Percentiles rank a stretch among this genome's conserved stretches.
These are phyloP conservation scores for Phrynocephalus guinanensis DNA, from an alignment of 2,797 vertebrate species.

Conservation along the genomic window DNA sequence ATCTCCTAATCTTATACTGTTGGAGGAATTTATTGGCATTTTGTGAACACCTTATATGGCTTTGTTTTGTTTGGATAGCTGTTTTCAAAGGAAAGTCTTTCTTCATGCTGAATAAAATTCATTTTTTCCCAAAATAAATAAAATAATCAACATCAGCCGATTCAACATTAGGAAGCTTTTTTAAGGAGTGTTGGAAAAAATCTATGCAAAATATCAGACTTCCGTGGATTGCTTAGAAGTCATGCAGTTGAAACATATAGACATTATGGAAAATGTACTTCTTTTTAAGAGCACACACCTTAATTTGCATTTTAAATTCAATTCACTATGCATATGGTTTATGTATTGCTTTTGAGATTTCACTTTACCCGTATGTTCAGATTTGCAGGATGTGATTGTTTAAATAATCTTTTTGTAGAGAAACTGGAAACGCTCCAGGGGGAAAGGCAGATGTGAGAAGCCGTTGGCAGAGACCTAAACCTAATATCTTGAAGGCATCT, in stretches of 20 bases:
- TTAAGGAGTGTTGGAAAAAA: background rate
- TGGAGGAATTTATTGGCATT: background rate
- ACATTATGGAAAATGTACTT: background rate
- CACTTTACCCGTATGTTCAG: background rate
- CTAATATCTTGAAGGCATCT: constrained; percentile 53
- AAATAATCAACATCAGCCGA: background rate
- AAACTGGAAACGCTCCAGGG: constrained; percentile 30
- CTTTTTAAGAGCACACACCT: background rate
- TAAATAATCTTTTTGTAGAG: constrained; percentile 46
- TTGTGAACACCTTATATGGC: background rate
- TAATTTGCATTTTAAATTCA: background rate
- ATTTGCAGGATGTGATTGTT: background rate
- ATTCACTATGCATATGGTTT: background rate
- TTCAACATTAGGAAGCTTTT: background rate
- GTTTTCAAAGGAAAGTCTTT: background rate
- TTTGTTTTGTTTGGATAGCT: constrained; percentile 4
- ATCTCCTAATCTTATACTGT: background rate
- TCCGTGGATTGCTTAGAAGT: background rate
- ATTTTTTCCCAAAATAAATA: background rate
- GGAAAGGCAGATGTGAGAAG: constrained; percentile 39
- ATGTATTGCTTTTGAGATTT: background rate
- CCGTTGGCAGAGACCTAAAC: constrained; percentile 62
- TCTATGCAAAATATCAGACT: background rate
- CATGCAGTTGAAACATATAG: background rate
- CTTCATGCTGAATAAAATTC: background rate